Base-by-base conservation (phyloP, 2,888 invertebrate genomes). In the Proisotoma minuta region DNA sequence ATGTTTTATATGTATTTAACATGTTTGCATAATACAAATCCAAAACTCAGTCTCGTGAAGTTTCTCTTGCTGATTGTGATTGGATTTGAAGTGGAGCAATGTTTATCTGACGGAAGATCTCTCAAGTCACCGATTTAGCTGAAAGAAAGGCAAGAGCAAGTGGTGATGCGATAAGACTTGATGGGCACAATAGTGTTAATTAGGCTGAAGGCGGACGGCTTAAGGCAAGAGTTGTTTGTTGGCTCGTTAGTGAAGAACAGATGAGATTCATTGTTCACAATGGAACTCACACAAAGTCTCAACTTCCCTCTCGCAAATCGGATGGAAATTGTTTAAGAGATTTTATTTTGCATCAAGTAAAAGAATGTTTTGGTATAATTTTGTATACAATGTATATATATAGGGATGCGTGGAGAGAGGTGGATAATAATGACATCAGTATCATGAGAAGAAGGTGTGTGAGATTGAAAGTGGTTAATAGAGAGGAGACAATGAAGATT, bases 111-210 rank as follows among this genome's bases (percentile, higher is more conserved):
- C n/a, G n/a, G n/a, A n/a, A n/a, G n/a, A n/a, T n/a, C n/a, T n/a
- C n/a, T n/a, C n/a, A n/a, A n/a, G n/a, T n/a, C n/a, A n/a, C n/a
- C n/a, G n/a, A n/a, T n/a, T n/a, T n/a, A n/a, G n/a, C n/a, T n/a
- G n/a, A n/a, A n/a, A n/a, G n/a, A n/a, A n/a, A n/a, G n/a, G n/a
- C n/a, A 29, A 22, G 54, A 52, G 24, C 26, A 60, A 67, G 69
- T 65, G 66, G 53, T 67, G 67, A 70, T 62, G 65, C 65, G 69
- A 63, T 65, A 65, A 63, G 69, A 67, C 54, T 62, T 60, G 62
- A 67, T 61, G 63, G 65, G 63, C 65, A 70, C 69, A 70, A 70
- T 70, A 65, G 67, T 67, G 69, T 67, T 70, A 70, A 70, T 70
- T 69, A 69, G 69, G 59, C 57, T 59, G 63, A 54, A 65, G 69